A percentile compares a stretch with the other conserved stretches of the same genome.
These are phyloP conservation scores for Scrobipalpa costella DNA, from an alignment of 2,888 invertebrate species.

Conservation along the genomic window DNA sequence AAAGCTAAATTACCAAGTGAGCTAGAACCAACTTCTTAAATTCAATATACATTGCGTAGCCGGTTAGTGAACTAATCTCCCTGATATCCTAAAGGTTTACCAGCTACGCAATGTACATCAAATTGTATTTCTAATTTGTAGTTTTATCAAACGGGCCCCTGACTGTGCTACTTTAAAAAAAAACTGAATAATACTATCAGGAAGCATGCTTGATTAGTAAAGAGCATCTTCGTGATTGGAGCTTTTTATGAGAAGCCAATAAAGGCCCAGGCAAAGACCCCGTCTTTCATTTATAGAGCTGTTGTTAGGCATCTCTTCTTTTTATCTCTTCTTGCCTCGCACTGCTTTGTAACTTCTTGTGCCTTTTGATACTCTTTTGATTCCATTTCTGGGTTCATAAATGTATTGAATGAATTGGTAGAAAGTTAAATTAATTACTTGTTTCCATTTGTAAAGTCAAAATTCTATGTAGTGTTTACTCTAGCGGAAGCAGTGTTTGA, in stretches of 20 bases:
- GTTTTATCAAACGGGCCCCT: too few relatives aligned
- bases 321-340: background rate
- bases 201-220: conserved; percentile 20
- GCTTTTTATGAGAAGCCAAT: conserved; percentile 12
- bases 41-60: too few relatives aligned
- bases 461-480: background rate
- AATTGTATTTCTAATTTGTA: too few relatives aligned
- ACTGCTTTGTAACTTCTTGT: background rate
- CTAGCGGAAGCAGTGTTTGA: background rate
- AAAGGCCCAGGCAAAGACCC: background rate
- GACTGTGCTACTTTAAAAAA: background rate
- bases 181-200: conserved; percentile 10
- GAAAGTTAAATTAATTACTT: background rate
- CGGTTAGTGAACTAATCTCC: too few relatives aligned
- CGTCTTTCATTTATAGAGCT: background rate
- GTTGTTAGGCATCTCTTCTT: conserved; percentile 1
- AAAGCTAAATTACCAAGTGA: conserved; percentile 16
- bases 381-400: background rate
- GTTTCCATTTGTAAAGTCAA: background rate
- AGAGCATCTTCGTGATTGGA: conserved; percentile 1
- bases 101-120: too few relatives aligned
- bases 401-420: background rate
- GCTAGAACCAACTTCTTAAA: too few relatives aligned
- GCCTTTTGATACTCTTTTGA: background rate
- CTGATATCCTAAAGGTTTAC: too few relatives aligned